Evolutionary conservation across 2,888 invertebrate genomes (phyloP).

Genomic region (Adelognathus sp.): DNA sequence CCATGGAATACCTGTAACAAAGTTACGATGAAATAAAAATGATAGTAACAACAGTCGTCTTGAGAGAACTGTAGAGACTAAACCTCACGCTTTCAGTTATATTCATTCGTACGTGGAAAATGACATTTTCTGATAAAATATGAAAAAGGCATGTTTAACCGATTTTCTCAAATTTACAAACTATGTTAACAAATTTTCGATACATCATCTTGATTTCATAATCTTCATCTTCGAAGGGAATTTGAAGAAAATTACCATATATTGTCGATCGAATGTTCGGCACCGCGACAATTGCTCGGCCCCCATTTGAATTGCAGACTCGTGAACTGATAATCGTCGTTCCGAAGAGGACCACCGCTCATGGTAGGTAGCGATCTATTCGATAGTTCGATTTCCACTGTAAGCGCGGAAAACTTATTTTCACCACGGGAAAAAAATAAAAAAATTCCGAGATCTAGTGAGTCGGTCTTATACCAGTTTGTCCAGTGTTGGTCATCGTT

Average conservation of each 20-base stretch:
- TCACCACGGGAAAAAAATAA: conserved; percentile 35
- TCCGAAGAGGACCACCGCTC: conserved; percentile 66
- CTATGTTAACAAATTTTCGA: too few relatives aligned
- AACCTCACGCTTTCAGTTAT: not conserved
- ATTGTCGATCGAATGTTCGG: conserved; percentile 70
- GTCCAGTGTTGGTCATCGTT: conserved; percentile 70
- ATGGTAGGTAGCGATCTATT: conserved; percentile 47
- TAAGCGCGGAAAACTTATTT: too few relatives aligned
- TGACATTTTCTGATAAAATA: not conserved
- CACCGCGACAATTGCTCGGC: conserved; percentile 66
- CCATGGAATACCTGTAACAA: conserved; percentile 69
- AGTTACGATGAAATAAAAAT: not conserved
- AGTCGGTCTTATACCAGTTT: conserved; percentile 64
- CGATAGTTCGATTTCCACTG: conserved; percentile 54
- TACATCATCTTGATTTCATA: too few relatives aligned
- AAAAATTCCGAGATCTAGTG: not conserved
- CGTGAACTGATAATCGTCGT: conserved; percentile 65
- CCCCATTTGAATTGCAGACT: conserved; percentile 73
- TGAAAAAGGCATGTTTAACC: not conserved
- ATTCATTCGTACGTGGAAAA: not conserved
- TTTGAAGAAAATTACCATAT: conserved; percentile 61
- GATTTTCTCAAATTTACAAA: too few relatives aligned
- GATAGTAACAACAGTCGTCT: not conserved
- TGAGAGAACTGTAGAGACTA: not conserved
- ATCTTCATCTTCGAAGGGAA: not conserved